Base-by-base conservation (phyloP, 2,113 vertebrate genomes). In the Lasiurus borealis region DNA sequence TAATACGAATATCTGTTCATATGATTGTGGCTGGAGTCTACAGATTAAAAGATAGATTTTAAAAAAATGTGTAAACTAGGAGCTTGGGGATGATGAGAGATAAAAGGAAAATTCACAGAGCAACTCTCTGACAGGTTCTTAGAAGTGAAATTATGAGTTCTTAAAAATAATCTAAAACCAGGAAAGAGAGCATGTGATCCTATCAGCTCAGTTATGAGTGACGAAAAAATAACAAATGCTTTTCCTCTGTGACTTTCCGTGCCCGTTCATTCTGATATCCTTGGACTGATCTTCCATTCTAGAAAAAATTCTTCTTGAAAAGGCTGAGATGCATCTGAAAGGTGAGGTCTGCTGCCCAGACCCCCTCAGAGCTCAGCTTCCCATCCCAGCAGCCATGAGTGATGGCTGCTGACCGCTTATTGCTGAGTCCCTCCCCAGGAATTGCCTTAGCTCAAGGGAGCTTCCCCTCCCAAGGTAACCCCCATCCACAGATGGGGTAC, bases 91-190 rank as follows among this genome's bases (percentile, higher is more conserved):
- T 14, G 62, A 77, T 66, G 75, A 85, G 52, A 93, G 68, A 96
- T 91, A 96, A 90, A 86, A 94, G 84, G 87, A 84, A 97, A 91
- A 84, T 94, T 93, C 88, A 92, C 81, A 91, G 52, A 95, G 85
- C 72, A 64, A 36, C 81, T 88, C 6, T 0, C 82, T 8, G 52
- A 57, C 4, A 59, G 77, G 8, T 78, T 85, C 88, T 97, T 93
- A 92, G 81, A 96, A 96, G 54, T 94, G 88, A 93, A 96, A 90
- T 92, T 52, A 86, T 88, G 64, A 71, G 23, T 87, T 96, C 94
- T 94, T 97, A 88, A 96, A 97, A 96, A 81, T 77, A 73, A 96
- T 91, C 76, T 88, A 75, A 96, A 93, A 85, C 77, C 81, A 94
- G 93, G 87, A 94, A 96, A 92, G 90, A 91, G 92, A 93, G 68